phyloP scores from a whole-genome alignment of 2,113 vertebrate species.

The Caranx ignobilis region DNA sequence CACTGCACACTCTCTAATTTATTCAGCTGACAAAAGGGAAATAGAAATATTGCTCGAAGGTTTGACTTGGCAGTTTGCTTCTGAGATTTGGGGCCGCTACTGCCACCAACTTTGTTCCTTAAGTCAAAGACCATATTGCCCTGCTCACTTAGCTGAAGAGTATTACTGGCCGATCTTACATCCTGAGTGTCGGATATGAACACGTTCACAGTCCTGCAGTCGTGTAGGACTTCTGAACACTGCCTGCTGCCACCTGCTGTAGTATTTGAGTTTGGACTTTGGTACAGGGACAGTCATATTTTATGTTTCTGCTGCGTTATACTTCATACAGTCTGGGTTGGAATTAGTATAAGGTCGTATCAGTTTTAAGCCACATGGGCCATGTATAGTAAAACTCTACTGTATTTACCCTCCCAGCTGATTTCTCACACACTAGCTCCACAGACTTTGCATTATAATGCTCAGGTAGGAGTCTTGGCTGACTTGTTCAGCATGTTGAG shows the following conservation, averaged over 20 bases:
- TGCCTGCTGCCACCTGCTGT: conserved; percentile 47
- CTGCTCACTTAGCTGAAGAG: conserved; percentile 29
- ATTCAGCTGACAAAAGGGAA: conserved; percentile 58
- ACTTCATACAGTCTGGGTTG: too few species aligned
- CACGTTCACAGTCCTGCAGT: conserved; percentile 20
- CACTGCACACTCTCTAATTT: conserved; percentile 62
- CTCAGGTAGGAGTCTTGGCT: neutral
- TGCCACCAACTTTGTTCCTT: conserved; percentile 55
- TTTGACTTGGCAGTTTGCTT: conserved; percentile 53
- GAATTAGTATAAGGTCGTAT: neutral
- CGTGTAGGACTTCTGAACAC: neutral
- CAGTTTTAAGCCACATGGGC: neutral
- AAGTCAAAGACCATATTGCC: conserved; percentile 58
- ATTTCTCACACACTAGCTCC: neutral
- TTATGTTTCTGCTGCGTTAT: neutral
- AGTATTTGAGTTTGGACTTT: neutral
- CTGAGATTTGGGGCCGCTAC: conserved; percentile 40
- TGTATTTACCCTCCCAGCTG: neutral
- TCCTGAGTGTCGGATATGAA: conserved; percentile 28
- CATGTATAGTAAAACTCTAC: neutral
- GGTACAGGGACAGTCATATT: neutral
- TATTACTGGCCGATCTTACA: conserved; percentile 32
- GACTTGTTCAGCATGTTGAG: neutral
- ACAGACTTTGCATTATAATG: neutral
- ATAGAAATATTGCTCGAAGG: conserved; percentile 37